phyloP scores from a whole-genome alignment of 53 echinoderm and acorn worm species.

The Luidia sarsii region DNA sequence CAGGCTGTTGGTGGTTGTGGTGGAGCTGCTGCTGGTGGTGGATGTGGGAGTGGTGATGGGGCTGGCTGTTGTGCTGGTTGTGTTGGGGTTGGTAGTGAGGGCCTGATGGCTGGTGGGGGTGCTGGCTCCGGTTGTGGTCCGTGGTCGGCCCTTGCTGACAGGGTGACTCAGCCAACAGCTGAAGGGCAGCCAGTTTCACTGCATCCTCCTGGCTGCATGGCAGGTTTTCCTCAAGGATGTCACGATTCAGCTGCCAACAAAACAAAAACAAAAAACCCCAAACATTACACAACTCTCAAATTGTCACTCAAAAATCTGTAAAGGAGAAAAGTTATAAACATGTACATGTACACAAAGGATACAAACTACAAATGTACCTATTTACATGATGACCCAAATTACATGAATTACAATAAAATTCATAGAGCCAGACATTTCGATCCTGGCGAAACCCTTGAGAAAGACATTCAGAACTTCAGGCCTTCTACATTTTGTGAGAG shows the following conservation, averaged over 20 bases:
- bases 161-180: slow-evolving; percentile 66
- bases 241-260: slow-evolving; percentile 64
- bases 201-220: slow-evolving; percentile 82
- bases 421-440: no score
- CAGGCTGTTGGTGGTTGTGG: background rate
- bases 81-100: slow-evolving; percentile 16
- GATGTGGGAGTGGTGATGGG: background rate
- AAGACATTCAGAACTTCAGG: no score
- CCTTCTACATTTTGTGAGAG: no score
- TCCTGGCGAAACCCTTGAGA: no score
- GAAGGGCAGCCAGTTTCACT: slow-evolving; percentile 80
- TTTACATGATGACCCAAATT: no score
- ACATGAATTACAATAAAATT: no score
- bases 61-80: background rate
- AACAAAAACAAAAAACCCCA: background rate
- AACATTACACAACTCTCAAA: background rate
- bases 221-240: slow-evolving; percentile 64
- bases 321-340: no score
- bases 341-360: no score
- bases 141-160: background rate
- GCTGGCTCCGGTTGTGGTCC: slow-evolving; percentile 5
- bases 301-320: no score
- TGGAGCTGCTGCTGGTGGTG: background rate
- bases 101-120: slow-evolving; percentile 7
- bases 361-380: no score